phyloP scores from a whole-genome alignment of 1,140 invertebrate species.

The Pantala flavescens region DNA sequence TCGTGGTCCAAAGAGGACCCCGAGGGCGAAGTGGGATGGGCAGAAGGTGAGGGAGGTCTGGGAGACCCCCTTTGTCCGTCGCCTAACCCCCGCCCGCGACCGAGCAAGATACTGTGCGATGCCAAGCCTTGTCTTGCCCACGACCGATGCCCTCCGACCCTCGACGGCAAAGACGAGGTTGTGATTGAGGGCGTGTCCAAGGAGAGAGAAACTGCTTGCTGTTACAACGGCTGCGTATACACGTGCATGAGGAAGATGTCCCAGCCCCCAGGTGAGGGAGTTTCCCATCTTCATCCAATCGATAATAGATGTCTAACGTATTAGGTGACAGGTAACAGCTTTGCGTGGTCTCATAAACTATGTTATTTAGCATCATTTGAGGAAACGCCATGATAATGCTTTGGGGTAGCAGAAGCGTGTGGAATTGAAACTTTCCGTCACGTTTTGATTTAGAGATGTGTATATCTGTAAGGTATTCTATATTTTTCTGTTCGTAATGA shows the following conservation, averaged over 20 bases:
- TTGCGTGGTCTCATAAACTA: too few relatives aligned
- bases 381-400: too few relatives aligned
- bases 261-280: neutral
- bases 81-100: neutral
- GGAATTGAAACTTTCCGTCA: too few relatives aligned
- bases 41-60: neutral
- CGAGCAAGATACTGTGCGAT: neutral
- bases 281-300: too few relatives aligned
- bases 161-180: neutral
- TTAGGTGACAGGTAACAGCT: too few relatives aligned
- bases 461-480: too few relatives aligned
- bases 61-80: neutral
- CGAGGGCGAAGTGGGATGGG: neutral
- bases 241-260: conserved; percentile 12
- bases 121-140: neutral
- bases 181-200: neutral
- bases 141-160: neutral
- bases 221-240: conserved; percentile 12
- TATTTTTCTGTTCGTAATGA: too few relatives aligned
- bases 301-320: too few relatives aligned
- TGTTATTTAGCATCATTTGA: too few relatives aligned
- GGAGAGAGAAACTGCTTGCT: neutral
- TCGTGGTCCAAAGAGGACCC: too few relatives aligned
- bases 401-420: too few relatives aligned
- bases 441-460: too few relatives aligned